phyloP scores from a whole-genome alignment of 2,113 vertebrate species.

The Planiliza haematocheilus region DNA sequence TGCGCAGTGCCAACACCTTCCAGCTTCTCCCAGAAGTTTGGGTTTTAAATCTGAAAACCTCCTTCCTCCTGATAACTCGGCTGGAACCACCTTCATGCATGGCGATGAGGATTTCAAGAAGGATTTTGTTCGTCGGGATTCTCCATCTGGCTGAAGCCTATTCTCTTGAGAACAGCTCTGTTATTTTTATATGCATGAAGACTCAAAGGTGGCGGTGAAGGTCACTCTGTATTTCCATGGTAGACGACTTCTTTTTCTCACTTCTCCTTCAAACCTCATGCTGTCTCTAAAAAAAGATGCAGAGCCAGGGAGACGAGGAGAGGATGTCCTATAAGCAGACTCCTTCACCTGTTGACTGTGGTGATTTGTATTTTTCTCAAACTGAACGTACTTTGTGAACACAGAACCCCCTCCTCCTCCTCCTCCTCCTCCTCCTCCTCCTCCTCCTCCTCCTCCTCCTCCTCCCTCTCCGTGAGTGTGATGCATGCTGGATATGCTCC shows the following conservation, averaged over 20 bases:
- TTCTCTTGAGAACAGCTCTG: too few relatives aligned
- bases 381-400: too few relatives aligned
- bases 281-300: background rate
- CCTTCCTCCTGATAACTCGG: too few relatives aligned
- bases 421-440: constrained; percentile 9
- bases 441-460: constrained; percentile 10
- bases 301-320: background rate
- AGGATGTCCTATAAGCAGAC: background rate
- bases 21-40: too few relatives aligned
- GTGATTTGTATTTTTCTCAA: too few relatives aligned
- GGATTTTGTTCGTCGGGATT: too few relatives aligned
- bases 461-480: constrained; percentile 22
- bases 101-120: too few relatives aligned
- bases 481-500: constrained; percentile 46
- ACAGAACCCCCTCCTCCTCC: constrained; percentile 7
- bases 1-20: too few relatives aligned
- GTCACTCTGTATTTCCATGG: constrained; percentile 2
- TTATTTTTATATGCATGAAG: too few relatives aligned
- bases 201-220: background rate
- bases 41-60: too few relatives aligned
- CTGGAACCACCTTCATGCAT: too few relatives aligned
- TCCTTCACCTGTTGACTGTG: constrained; percentile 13
- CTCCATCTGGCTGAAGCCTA: too few relatives aligned
- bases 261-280: background rate
- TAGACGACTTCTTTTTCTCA: background rate